Conservation (phyloP, 2,113 vertebrate genomes). For the Candoia aspera region DNA sequence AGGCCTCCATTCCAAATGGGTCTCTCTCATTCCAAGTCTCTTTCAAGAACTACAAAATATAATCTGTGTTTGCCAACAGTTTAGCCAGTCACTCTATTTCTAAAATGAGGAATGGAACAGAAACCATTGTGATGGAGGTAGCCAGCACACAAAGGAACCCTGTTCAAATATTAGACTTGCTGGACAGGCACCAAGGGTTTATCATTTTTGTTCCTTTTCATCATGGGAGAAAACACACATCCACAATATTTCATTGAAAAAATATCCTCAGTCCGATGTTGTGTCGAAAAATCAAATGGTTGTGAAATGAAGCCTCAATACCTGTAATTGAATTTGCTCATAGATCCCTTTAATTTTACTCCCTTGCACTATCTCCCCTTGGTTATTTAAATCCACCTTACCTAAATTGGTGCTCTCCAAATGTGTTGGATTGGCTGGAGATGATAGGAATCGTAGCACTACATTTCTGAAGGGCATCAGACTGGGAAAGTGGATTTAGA, state of each 20-base stretch:
- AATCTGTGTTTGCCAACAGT: conserved; percentile 18
- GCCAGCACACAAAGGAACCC: not conserved
- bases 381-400: not conserved
- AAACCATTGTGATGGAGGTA: not conserved
- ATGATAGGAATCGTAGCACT: not conserved
- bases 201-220: not conserved
- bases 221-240: not conserved
- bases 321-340: not conserved
- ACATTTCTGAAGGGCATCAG: not conserved
- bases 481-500: not conserved
- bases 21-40: not conserved
- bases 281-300: not conserved
- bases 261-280: not conserved
- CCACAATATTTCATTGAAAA: not conserved
- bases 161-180: not conserved
- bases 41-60: conserved; percentile 9
- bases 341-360: not conserved
- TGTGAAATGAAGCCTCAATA: not conserved
- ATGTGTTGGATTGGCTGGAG: not conserved
- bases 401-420: not conserved
- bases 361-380: not conserved
- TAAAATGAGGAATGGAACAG: not conserved
- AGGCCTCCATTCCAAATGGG: not conserved
- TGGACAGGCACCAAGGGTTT: not conserved
- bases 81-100: not conserved